phyloP scores from a whole-genome alignment of 2,113 vertebrate genomes.

The Apus apus region DNA sequence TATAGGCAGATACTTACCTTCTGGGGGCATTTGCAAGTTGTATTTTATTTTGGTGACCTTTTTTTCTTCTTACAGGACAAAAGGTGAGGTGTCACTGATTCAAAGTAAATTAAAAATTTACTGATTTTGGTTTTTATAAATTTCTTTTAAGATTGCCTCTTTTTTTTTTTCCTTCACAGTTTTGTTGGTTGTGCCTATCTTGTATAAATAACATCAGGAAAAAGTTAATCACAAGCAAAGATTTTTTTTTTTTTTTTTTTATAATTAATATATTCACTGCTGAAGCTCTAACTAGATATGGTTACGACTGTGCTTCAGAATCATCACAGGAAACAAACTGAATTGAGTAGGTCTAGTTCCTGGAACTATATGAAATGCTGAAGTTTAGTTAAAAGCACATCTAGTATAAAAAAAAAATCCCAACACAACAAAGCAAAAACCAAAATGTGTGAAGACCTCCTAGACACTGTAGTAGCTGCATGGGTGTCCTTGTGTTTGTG shows the following conservation, averaged over 20 bases:
- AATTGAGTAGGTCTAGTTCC: neutral
- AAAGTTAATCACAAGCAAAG: neutral
- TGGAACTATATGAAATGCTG: neutral
- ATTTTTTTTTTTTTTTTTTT: neutral
- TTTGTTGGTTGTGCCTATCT: neutral
- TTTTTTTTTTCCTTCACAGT: neutral
- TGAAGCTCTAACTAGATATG: neutral
- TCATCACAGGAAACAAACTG: neutral
- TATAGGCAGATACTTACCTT: neutral
- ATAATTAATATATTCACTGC: neutral
- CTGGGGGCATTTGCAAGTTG: neutral
- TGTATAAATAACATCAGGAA: neutral
- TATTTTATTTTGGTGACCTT: neutral
- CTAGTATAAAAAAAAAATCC: neutral
- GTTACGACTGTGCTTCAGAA: neutral
- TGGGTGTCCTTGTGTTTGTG: neutral
- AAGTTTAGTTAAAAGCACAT: neutral
- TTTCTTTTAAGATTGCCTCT: neutral
- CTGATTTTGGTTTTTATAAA: neutral
- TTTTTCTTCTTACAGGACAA: neutral
- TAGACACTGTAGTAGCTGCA: neutral
- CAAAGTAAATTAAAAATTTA: neutral
- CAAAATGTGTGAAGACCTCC: neutral
- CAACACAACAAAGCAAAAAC: neutral
- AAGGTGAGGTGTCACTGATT: neutral